Percentiles rank a stretch among this genome's conserved stretches.
Evolutionary conservation across 2,113 vertebrate genomes (phyloP).

Genomic region (Neodontobutis hainanensis): DNA sequence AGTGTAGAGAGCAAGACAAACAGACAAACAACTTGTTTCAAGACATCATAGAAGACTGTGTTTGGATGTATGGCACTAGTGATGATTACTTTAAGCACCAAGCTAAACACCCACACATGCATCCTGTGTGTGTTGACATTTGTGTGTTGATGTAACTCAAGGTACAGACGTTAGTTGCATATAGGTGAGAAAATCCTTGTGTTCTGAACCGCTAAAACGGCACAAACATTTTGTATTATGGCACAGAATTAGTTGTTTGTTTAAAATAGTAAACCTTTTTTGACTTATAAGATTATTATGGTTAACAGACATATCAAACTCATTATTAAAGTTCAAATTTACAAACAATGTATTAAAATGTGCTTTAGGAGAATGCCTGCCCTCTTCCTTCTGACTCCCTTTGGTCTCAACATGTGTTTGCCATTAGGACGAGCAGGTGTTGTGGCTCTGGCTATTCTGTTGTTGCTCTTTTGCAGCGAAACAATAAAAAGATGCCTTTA

Average conservation of each 20-base stretch:
- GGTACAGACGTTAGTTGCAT: slow-evolving; percentile 27
- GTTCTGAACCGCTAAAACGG: slow-evolving; percentile 17
- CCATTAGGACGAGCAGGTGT: slow-evolving; percentile 80
- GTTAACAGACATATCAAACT: too few species aligned
- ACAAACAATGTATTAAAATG: too few species aligned
- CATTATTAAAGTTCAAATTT: too few species aligned
- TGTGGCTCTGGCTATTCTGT: slow-evolving; percentile 65
- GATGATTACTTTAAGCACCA: slow-evolving; percentile 23
- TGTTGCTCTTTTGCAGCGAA: slow-evolving; percentile 59
- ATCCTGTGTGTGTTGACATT: slow-evolving; percentile 47
- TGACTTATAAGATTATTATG: too few species aligned
- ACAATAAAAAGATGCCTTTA: slow-evolving; percentile 8
- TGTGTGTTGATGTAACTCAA: slow-evolving; percentile 40
- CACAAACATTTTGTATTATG: too few species aligned
- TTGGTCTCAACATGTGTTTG: slow-evolving; percentile 72
- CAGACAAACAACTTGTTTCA: slow-evolving; percentile 21
- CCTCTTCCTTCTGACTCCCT: slow-evolving; percentile 29
- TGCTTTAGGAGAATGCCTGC: too few species aligned
- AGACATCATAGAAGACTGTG: slow-evolving; percentile 16
- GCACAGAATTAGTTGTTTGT: too few species aligned
- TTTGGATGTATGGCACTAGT: slow-evolving; percentile 10
- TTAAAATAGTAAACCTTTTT: too few species aligned
- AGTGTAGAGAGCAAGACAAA: slow-evolving; percentile 20
- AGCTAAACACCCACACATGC: slow-evolving; percentile 30
- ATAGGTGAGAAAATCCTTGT: slow-evolving; percentile 20